Percentiles rank a stretch among this genome's conserved stretches.
Conservation (phyloP, 2,888 invertebrate genomes). For the Oeneis ivallda region DNA sequence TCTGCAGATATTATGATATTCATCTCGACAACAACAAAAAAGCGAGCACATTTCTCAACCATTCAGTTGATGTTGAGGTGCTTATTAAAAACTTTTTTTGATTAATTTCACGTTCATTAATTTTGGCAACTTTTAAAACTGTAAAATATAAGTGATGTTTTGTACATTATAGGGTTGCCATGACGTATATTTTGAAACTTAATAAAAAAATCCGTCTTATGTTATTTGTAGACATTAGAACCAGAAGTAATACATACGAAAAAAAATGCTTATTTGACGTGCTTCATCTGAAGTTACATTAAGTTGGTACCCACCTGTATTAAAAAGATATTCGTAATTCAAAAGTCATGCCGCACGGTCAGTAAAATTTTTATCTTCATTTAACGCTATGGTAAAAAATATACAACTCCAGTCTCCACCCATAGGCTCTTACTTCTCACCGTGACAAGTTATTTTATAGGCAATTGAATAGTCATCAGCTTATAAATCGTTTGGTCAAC, state of each 20-base stretch:
- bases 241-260: too few species aligned
- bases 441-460: constrained; percentile 30
- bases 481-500: constrained; percentile 36
- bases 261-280: too few species aligned
- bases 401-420: background rate
- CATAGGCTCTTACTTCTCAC: constrained; percentile 13
- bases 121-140: background rate
- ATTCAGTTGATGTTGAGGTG: constrained; percentile 8
- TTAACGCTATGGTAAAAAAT: background rate
- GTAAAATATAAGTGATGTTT: background rate
- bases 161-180: background rate
- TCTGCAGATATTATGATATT: constrained; percentile 20
- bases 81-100: constrained; percentile 17
- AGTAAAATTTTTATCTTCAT: constrained; percentile 8
- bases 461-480: constrained; percentile 33
- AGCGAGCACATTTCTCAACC: constrained; percentile 1
- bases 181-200: background rate
- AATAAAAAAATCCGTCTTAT: background rate
- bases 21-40: constrained; percentile 15
- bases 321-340: background rate
- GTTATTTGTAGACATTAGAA: too few species aligned
- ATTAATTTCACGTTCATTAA: constrained; percentile 6
- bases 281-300: too few species aligned
- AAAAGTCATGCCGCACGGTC: background rate
- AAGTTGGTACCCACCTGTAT: background rate